Base-by-base conservation (phyloP, 2,797 vertebrate species). In the Miichthys miiuy region DNA sequence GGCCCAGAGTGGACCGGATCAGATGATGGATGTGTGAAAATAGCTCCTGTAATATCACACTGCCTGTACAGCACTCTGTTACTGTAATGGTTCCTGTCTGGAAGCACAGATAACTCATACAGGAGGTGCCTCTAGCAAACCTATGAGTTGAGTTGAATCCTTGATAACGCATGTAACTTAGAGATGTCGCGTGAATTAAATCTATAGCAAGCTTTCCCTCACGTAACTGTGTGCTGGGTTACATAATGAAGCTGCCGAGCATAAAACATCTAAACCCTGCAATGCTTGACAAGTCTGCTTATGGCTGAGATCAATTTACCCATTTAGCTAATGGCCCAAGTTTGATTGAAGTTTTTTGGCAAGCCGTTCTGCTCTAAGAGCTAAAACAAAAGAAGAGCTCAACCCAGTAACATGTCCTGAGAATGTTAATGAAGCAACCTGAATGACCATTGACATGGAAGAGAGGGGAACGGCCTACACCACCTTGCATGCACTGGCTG, bases 401-500 rank as follows among this genome's bases (percentile, higher is more conserved):
- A 86, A 68, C 79, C 71, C 73, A 51, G 47, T 75, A 63, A 82
- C 87, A 90, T 87, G 91, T 80, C 68, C 83, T 2, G 81, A 73
- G 93, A 95, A 93, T 94, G 78, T 92, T 91, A 93, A 95, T 94
- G 91, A 95, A 87, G 81, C 75, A 84, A 72, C 87, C 89, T 91
- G 81, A 94, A 90, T 94, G 77, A 76, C 51, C 76, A 87, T 2
- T 90, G 91, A 85, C 87, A 86, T 88, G 85, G 80, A 91, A 89
- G 76, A 14, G 72, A 84, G 68, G 14, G 60, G 75, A 78, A 56
- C 20, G 6, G 50, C 14, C 50, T 21, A 1, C 34, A 3, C 68
- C 46, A 54, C 60, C 70, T 73, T 46, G 10, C 85, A 75, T 66
- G 68, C 58, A 10, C 2, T 5, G 63, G 41, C 66, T 44, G 65